Percentiles rank a stretch among this genome's conserved stretches.
Conservation (phyloP, 2,888 invertebrate genomes). For the Pyrrhia umbra region DNA sequence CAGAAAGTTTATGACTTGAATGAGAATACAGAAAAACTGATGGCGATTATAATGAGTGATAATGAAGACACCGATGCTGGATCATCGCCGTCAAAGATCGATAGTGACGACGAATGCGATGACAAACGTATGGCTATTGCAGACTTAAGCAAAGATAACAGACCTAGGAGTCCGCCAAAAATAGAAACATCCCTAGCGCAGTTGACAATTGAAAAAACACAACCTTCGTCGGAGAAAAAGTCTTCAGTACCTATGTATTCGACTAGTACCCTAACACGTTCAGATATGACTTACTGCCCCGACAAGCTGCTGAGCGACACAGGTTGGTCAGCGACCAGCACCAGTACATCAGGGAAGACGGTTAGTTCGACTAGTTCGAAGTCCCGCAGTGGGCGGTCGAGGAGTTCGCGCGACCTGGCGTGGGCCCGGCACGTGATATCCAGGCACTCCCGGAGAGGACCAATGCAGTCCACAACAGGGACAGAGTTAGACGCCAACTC, state of each 20-base stretch:
- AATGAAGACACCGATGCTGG: slow-evolving; percentile 58
- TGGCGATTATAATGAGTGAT: slow-evolving; percentile 79
- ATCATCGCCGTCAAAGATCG: slow-evolving; percentile 50
- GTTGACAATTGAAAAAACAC: slow-evolving; percentile 70
- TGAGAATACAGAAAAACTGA: slow-evolving; percentile 80
- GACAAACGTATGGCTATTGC: slow-evolving; percentile 31
- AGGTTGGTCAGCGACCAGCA: slow-evolving; percentile 69
- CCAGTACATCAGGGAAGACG: slow-evolving; percentile 69
- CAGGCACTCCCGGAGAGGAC: slow-evolving; percentile 53
- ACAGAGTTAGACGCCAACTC: slow-evolving; percentile 75
- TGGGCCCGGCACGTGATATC: slow-evolving; percentile 80
- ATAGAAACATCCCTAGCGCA: slow-evolving; percentile 81
- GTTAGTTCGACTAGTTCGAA: slow-evolving; percentile 73
- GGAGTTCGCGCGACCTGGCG: slow-evolving; percentile 74
- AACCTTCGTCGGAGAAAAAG: slow-evolving; percentile 28
- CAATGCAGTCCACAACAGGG: slow-evolving; percentile 63
- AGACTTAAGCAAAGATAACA: slow-evolving; percentile 46
- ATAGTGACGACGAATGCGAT: slow-evolving; percentile 56
- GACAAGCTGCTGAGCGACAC: slow-evolving; percentile 70
- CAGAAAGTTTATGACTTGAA: slow-evolving; percentile 83
- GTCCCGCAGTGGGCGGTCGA: slow-evolving; percentile 68
- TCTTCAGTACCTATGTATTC: slow-evolving; percentile 67
- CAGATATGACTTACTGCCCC: slow-evolving; percentile 67
- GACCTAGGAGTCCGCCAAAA: slow-evolving; percentile 77
- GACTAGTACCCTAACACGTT: slow-evolving; percentile 74